These are phyloP conservation scores for Triops longicaudatus DNA, from an alignment of 1,140 invertebrate genomes.

Conservation along the genomic window DNA sequence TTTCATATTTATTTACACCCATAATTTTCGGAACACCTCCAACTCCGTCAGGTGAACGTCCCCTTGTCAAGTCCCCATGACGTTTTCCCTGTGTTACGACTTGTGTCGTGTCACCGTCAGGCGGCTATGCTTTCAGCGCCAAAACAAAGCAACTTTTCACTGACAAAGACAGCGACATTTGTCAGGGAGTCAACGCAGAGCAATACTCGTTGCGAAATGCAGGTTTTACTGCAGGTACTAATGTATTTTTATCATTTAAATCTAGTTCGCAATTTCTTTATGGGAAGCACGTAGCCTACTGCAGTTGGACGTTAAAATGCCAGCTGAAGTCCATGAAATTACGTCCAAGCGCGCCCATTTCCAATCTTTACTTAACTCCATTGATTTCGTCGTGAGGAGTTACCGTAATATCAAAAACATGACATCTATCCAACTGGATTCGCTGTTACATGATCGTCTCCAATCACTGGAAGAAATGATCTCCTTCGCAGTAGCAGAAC, in stretches of 20 bases:
- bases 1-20: no score
- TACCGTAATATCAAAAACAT: slow-evolving; percentile 20
- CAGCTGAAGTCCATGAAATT: background rate
- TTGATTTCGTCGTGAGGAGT: slow-evolving; percentile 27
- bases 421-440: slow-evolving; percentile 21
- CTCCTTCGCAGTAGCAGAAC: background rate
- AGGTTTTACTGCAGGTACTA: no score
- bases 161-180: no score
- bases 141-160: no score
- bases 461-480: background rate
- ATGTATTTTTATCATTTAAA: background rate
- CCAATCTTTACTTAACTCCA: slow-evolving; percentile 19
- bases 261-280: background rate
- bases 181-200: no score
- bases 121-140: no score
- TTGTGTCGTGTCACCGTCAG: no score
- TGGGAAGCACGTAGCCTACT: background rate
- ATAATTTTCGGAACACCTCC: no score
- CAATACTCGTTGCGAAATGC: no score
- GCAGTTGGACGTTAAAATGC: background rate
- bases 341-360: background rate
- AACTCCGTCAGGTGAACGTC: no score
- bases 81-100: no score
- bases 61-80: no score
- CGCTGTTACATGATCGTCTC: slow-evolving; percentile 49